These are phyloP conservation scores for Gambelia wislizenii DNA, from an alignment of 2,797 vertebrate species.

Conservation along the genomic window DNA sequence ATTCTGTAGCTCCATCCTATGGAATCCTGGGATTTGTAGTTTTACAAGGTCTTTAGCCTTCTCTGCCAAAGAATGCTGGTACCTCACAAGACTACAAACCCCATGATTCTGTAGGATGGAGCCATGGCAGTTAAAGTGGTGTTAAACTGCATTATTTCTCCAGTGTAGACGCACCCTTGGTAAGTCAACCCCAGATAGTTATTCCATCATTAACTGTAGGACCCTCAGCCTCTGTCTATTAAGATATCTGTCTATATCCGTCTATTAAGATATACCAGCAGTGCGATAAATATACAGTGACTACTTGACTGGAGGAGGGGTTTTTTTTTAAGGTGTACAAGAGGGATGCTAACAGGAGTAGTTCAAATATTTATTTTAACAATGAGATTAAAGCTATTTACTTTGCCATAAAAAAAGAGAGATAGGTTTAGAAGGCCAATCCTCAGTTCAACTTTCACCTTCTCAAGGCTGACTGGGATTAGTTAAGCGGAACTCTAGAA, in stretches of 20 bases:
- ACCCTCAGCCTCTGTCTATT: not conserved
- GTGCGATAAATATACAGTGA: not conserved
- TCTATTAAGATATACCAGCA: not conserved
- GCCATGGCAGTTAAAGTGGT: no score
- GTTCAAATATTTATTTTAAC: conserved; percentile 23
- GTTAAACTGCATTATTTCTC: no score
- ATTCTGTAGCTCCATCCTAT: no score
- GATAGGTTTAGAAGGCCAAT: conserved; percentile 17
- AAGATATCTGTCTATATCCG: not conserved
- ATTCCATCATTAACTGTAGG: not conserved
- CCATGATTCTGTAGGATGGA: no score
- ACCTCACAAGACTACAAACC: no score
- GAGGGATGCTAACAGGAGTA: conserved; percentile 8
- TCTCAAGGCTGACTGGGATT: not conserved
- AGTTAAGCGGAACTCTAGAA: not conserved
- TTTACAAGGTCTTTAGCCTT: no score
- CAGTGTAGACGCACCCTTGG: no score
- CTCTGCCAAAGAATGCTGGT: no score
- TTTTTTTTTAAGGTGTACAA: not conserved
- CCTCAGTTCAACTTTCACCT: conserved; percentile 25
- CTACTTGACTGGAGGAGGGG: not conserved
- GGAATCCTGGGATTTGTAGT: no score
- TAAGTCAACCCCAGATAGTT: not conserved
- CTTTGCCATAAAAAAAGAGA: not conserved
- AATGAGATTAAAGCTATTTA: conserved; percentile 1